Evolutionary conservation across 1,140 invertebrate genomes (phyloP).

Genomic region (Drosophila sulfurigaster): DNA sequence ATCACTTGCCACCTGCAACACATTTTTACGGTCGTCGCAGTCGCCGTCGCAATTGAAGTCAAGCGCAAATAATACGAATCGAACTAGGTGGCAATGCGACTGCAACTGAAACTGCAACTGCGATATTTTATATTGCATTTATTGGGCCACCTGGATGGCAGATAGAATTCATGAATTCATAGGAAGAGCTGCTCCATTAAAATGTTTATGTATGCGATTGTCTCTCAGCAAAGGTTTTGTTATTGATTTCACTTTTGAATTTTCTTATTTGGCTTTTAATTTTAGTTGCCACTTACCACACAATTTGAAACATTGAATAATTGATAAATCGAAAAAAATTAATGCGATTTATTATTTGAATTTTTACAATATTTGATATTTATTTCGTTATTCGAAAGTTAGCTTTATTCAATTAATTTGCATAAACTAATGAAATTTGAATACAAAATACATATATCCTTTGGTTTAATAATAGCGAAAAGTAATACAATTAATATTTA

Average conservation of each 20-base stretch:
- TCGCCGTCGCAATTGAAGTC: slow-evolving; percentile 26
- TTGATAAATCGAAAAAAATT: neutral
- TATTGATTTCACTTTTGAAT: neutral
- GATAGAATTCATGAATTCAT: neutral
- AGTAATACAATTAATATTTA: too few species aligned
- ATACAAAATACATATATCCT: neutral
- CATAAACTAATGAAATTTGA: neutral
- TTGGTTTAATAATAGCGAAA: too few species aligned
- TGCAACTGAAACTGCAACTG: neutral
- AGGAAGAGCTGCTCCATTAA: slow-evolving; percentile 1
- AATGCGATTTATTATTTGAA: neutral
- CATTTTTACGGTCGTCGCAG: slow-evolving; percentile 48
- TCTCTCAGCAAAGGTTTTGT: neutral
- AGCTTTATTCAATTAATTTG: neutral
- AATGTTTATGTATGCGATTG: slow-evolving; percentile 12
- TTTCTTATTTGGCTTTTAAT: neutral
- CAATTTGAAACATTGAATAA: neutral
- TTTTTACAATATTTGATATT: neutral
- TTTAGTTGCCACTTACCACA: neutral
- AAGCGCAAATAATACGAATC: slow-evolving; percentile 59
- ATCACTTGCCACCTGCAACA: slow-evolving; percentile 48
- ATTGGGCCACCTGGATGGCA: slow-evolving; percentile 55
- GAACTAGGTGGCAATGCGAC: neutral
- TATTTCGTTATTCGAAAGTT: neutral
- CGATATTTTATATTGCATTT: slow-evolving; percentile 59